Conservation (phyloP, 2,113 vertebrate genomes). For the Lepisosteus oculatus region DNA sequence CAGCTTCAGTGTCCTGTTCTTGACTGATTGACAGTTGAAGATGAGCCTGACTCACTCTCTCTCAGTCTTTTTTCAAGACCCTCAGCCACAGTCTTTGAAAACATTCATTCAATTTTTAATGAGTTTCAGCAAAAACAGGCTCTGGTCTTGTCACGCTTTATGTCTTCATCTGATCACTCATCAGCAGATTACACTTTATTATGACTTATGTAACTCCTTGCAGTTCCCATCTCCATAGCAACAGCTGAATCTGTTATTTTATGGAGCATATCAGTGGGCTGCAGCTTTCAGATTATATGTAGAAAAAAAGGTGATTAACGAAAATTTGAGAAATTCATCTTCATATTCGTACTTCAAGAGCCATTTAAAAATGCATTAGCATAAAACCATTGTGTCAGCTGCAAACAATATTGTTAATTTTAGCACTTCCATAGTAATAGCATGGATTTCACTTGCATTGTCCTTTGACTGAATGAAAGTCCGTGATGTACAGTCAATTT, state of each 20-base stretch:
- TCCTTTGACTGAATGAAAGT: neutral
- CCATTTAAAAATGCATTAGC: neutral
- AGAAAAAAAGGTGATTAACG: neutral
- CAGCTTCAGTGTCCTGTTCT: too few relatives aligned
- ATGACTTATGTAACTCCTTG: constrained; percentile 28
- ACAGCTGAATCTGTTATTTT: constrained; percentile 39
- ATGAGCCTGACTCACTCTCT: too few relatives aligned
- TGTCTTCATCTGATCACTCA: constrained; percentile 25
- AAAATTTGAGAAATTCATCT: neutral
- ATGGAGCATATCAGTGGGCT: neutral
- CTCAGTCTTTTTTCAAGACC: too few relatives aligned
- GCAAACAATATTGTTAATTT: neutral
- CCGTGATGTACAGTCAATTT: neutral
- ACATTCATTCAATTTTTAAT: too few relatives aligned
- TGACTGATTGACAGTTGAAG: too few relatives aligned
- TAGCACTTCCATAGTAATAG: neutral
- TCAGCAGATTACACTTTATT: constrained; percentile 41
- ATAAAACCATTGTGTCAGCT: neutral
- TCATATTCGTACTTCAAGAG: neutral
- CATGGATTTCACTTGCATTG: neutral
- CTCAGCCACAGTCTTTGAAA: too few relatives aligned
- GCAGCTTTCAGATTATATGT: neutral
- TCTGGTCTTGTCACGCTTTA: constrained; percentile 38
- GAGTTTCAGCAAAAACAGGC: constrained; percentile 1
- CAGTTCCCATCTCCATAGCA: constrained; percentile 51